phyloP scores from a whole-genome alignment of 1,140 invertebrate genomes.

The Nautilus pompilius region DNA sequence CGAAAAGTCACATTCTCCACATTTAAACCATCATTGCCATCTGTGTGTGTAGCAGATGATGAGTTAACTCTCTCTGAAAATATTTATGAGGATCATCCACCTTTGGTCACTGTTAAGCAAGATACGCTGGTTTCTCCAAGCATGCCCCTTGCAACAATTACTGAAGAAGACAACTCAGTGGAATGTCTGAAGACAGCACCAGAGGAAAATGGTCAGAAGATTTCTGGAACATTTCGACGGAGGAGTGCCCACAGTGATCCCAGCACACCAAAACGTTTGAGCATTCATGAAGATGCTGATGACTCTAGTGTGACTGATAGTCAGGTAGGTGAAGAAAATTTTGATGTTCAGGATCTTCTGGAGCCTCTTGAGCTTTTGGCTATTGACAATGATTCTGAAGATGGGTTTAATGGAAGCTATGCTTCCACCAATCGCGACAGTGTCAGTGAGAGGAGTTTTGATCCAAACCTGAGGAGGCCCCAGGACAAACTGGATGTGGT shows the following conservation, averaged over 20 bases:
- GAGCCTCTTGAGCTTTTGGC: conserved; percentile 27
- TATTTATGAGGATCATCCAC: no score
- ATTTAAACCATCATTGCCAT: not conserved
- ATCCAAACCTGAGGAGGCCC: conserved; percentile 33
- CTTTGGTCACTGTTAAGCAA: not conserved
- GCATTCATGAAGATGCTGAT: conserved; percentile 15
- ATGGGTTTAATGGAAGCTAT: not conserved
- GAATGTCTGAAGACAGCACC: not conserved
- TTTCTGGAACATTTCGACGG: not conserved
- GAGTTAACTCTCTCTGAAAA: no score
- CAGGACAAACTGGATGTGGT: conserved; percentile 18
- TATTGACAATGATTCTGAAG: not conserved
- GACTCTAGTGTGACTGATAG: conserved; percentile 18
- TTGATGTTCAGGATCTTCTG: conserved; percentile 26
- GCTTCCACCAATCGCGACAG: not conserved
- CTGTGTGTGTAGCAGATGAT: no score
- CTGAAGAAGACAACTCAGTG: not conserved
- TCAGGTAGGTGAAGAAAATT: conserved; percentile 2
- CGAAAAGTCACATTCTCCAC: not conserved
- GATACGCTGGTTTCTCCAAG: not conserved
- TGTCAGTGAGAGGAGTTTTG: conserved; percentile 28
- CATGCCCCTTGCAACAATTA: not conserved
- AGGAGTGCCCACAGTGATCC: not conserved
- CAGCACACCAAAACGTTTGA: not conserved
- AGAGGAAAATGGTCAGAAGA: not conserved